phyloP scores from a whole-genome alignment of 35 echinoderm and acorn worm genomes.

The Apostichopus parvimensis region DNA sequence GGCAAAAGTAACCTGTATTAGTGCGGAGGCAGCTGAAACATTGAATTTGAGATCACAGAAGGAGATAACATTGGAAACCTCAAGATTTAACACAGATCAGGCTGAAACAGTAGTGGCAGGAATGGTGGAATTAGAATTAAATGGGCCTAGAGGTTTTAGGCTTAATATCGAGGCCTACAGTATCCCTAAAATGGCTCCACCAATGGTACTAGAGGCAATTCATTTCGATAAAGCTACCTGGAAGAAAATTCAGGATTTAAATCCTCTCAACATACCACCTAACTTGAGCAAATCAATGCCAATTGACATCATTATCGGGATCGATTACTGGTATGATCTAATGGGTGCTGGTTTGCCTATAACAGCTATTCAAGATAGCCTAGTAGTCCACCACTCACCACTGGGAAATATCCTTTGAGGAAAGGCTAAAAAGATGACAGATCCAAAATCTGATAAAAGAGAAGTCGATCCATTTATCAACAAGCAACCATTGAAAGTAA shows the following conservation, averaged over 20 bases:
- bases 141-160: too few species aligned
- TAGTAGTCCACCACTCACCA: too few species aligned
- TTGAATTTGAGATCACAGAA: too few species aligned
- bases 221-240: constrained; percentile 1
- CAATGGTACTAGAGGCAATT: not conserved
- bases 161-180: too few species aligned
- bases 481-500: not conserved
- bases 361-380: too few species aligned
- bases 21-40: too few species aligned
- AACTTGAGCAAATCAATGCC: not conserved
- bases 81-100: constrained; percentile 7
- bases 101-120: not conserved
- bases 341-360: too few species aligned
- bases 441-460: too few species aligned
- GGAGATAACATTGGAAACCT: not conserved
- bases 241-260: not conserved
- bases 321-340: constrained; percentile 1
- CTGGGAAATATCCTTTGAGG: too few species aligned
- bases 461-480: not conserved
- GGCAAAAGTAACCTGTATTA: constrained; percentile 34
- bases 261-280: constrained; percentile 9
- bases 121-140: too few species aligned
- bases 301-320: constrained; percentile 10
- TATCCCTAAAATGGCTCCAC: constrained; percentile 17
- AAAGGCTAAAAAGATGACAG: too few species aligned